These are phyloP conservation scores for Pentalonia nigronervosa DNA, from an alignment of 1,140 invertebrate genomes.

Conservation along the genomic window DNA sequence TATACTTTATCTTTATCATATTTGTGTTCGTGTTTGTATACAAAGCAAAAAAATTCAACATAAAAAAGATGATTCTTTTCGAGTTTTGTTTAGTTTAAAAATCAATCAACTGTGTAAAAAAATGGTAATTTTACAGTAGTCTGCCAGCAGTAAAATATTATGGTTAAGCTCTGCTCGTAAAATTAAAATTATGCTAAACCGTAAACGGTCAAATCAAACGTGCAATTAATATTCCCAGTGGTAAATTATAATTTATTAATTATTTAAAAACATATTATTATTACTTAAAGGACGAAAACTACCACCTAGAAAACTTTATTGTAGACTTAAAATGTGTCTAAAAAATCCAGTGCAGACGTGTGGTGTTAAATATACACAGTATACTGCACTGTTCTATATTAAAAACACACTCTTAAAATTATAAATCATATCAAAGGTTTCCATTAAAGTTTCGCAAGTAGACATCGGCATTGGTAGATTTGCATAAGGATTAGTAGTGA, in stretches of 20 bases:
- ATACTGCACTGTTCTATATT: not conserved
- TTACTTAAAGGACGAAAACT: not conserved
- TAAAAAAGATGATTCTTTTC: not conserved
- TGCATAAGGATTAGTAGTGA: constrained; percentile 45
- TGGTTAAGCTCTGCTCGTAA: not conserved
- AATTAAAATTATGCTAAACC: not conserved
- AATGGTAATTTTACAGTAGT: not conserved
- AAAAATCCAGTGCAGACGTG: not conserved
- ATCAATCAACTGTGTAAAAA: not conserved
- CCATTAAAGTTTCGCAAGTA: constrained; percentile 34
- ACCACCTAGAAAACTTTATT: not conserved
- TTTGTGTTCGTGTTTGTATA: not conserved
- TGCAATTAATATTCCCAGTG: not conserved
- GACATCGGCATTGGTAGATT: constrained; percentile 16
- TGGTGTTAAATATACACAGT: not conserved
- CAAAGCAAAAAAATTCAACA: not conserved
- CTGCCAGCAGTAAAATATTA: not conserved
- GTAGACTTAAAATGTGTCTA: not conserved
- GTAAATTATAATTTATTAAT: constrained; percentile 7
- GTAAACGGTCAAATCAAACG: not conserved
- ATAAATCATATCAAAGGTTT: constrained; percentile 36
- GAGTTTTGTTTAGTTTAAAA: not conserved
- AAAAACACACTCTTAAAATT: not conserved
- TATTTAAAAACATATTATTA: constrained; percentile 4
- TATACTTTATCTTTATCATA: not conserved